Evolutionary conservation across 2,888 invertebrate genomes (phyloP).

Genomic region (Argyresthia goedartella): DNA sequence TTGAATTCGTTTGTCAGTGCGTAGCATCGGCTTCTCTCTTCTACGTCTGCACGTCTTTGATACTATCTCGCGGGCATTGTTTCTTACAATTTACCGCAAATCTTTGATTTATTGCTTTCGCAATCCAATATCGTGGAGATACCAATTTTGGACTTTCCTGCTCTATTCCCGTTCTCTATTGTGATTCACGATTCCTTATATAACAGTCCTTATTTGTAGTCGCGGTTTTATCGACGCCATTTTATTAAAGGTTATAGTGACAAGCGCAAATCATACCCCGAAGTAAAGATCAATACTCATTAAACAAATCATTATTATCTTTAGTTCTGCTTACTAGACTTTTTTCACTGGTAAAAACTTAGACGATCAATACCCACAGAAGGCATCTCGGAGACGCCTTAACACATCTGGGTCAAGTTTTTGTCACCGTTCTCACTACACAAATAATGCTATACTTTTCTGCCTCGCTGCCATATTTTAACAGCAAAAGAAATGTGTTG

Average conservation of each 20-base stretch:
- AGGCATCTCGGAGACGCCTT: constrained; percentile 32
- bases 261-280: not conserved
- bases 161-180: constrained; percentile 13
- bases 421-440: constrained; percentile 42
- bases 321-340: not conserved
- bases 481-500: not conserved
- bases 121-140: constrained; percentile 14
- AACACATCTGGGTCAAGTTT: constrained; percentile 51
- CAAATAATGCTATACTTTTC: constrained; percentile 27
- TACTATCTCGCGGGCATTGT: constrained; percentile 32
- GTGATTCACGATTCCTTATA: too few species aligned
- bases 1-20: constrained; percentile 21
- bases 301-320: too few species aligned
- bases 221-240: too few species aligned
- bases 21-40: constrained; percentile 18
- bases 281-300: too few species aligned
- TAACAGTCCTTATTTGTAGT: too few species aligned
- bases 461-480: constrained; percentile 18
- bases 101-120: constrained; percentile 33
- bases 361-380: constrained; percentile 26
- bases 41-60: constrained; percentile 31
- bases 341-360: constrained; percentile 6
- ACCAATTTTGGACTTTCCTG: constrained; percentile 26
- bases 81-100: constrained; percentile 28
- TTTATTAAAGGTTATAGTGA: too few species aligned